Conservation (phyloP, 2,113 vertebrate genomes). For the Pelobates fuscus region DNA sequence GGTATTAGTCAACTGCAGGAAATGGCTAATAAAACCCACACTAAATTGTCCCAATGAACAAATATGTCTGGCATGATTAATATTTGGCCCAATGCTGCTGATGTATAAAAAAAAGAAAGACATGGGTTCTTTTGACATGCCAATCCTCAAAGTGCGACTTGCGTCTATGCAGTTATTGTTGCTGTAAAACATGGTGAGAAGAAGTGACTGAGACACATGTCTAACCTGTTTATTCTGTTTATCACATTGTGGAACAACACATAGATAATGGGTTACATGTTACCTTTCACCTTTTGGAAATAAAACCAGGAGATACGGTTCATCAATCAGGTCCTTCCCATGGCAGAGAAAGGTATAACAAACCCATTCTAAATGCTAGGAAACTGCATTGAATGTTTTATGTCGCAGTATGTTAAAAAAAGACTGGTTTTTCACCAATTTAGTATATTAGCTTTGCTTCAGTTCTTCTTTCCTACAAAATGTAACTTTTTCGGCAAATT, state of each 20-base stretch:
- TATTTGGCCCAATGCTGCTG: not conserved
- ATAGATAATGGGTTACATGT: not conserved
- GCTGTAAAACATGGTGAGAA: not conserved
- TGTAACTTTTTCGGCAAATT: no score
- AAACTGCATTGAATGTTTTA: no score
- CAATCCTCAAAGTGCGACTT: not conserved
- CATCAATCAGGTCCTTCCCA: slow-evolving; percentile 12
- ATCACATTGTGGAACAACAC: slow-evolving; percentile 9
- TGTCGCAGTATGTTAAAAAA: no score
- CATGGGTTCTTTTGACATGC: not conserved
- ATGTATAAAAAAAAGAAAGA: not conserved
- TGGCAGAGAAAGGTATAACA: not conserved
- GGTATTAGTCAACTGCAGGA: slow-evolving; percentile 48
- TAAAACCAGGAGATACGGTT: slow-evolving; percentile 25
- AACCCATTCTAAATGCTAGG: no score
- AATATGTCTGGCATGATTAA: slow-evolving; percentile 27
- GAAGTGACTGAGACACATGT: not conserved
- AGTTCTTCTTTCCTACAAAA: no score
- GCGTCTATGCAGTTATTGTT: no score
- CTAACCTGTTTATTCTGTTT: slow-evolving; percentile 28
- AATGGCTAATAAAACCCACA: slow-evolving; percentile 29
- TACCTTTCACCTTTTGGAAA: not conserved
- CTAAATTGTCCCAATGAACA: not conserved
- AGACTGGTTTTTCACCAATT: no score
- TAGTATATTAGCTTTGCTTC: no score